Percentiles rank a stretch among this genome's conserved stretches.
phyloP scores from a whole-genome alignment of 2,888 invertebrate species.

The Ormyrus labotus region DNA sequence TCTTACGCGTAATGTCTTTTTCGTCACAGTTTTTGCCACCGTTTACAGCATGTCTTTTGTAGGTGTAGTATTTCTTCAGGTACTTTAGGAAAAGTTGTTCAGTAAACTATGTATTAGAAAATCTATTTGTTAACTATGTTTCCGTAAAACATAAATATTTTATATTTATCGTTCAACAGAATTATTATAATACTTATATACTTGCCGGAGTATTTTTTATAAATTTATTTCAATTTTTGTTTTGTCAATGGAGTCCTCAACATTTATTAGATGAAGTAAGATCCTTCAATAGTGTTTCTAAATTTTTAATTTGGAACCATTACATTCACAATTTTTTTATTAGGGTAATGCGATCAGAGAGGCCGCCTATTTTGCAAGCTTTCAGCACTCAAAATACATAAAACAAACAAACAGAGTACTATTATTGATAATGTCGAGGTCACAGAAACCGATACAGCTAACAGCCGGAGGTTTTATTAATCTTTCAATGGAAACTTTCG shows the following conservation, averaged over 20 bases:
- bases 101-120: background rate
- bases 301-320: no score
- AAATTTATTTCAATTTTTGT: conserved; percentile 32
- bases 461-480: conserved; percentile 18
- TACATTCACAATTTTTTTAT: background rate
- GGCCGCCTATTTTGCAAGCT: conserved; percentile 2
- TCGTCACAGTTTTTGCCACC: background rate
- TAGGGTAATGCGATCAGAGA: conserved; percentile 6
- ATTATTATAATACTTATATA: background rate
- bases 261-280: conserved; percentile 38
- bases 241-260: conserved; percentile 43
- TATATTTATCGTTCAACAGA: background rate
- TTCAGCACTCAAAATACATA: background rate
- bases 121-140: no score
- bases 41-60: conserved; percentile 12
- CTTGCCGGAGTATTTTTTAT: background rate
- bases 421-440: conserved; percentile 11
- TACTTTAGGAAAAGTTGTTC: background rate
- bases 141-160: no score
- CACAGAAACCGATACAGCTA: conserved; percentile 18
- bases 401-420: conserved; percentile 1
- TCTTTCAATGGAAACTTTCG: conserved; percentile 29
- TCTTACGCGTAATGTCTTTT: background rate
- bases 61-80: conserved; percentile 11
- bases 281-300: no score